Conservation (phyloP, 2,888 invertebrate species). For the Entomobrya proxima region DNA sequence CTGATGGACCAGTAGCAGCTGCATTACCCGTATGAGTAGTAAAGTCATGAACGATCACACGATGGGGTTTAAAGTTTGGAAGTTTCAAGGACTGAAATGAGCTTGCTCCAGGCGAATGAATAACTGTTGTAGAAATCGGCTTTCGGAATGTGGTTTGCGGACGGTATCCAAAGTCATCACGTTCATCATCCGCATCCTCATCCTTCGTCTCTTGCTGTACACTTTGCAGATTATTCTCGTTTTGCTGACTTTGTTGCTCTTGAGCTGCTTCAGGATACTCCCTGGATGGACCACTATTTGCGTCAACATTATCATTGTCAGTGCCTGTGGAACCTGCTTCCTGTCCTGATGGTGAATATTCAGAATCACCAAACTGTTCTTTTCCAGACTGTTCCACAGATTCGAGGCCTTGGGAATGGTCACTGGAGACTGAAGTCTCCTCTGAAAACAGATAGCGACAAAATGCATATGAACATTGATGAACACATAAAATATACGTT, state of each 20-base stretch:
- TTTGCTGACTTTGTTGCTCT: conserved; percentile 17
- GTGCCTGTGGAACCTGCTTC: conserved; percentile 13
- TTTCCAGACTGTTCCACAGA: background rate
- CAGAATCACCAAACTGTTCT: background rate
- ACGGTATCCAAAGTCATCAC: conserved; percentile 60
- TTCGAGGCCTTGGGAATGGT: conserved; percentile 30
- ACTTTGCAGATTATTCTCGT: conserved; percentile 45
- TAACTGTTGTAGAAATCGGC: conserved; percentile 66
- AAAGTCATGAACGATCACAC: conserved; percentile 68
- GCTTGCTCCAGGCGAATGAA: conserved; percentile 64
- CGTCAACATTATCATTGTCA: background rate
- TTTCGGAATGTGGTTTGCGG: conserved; percentile 52
- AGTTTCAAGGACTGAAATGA: conserved; percentile 65
- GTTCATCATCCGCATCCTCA: conserved; percentile 61
- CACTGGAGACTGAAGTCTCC: conserved; percentile 11
- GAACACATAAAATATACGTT: no score
- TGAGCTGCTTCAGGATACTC: conserved; percentile 7
- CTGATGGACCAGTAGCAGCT: conserved; percentile 59
- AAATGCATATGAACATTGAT: no score
- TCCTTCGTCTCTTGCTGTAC: conserved; percentile 39
- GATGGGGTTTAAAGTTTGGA: conserved; percentile 63
- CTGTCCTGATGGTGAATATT: conserved; percentile 1
- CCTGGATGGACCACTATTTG: background rate
- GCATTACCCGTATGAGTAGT: conserved; percentile 54
- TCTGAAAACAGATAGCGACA: conserved; percentile 25